Evolutionary conservation across 2,888 invertebrate genomes (phyloP).

Genomic region (Nomada ruficornis): DNA sequence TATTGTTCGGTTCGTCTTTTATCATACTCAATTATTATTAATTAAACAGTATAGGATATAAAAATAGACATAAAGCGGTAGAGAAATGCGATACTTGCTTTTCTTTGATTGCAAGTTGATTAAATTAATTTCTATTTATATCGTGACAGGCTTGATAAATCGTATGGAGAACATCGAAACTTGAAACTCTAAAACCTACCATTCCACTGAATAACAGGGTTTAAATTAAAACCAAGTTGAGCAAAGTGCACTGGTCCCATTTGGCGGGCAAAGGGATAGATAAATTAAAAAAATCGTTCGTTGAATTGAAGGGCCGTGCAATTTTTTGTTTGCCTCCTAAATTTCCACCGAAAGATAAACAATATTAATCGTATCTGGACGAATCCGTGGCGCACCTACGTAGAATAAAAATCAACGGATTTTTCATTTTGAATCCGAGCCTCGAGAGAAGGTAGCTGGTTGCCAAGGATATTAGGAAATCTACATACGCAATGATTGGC

Average conservation of each 20-base stretch:
- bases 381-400: neutral
- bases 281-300: conserved; percentile 7
- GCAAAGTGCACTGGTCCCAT: neutral
- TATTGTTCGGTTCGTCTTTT: no score
- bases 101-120: no score
- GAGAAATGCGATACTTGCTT: no score
- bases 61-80: no score
- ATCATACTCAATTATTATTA: no score
- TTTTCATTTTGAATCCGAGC: no score
- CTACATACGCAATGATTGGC: neutral
- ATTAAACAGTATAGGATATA: no score
- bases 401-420: no score
- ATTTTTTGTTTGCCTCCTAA: neutral
- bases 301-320: conserved; percentile 7
- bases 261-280: neutral
- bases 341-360: neutral
- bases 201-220: neutral
- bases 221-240: neutral
- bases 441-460: no score
- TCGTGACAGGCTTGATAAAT: neutral
- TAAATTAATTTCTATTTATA: no score
- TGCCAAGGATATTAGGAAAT: conserved; percentile 25
- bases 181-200: neutral
- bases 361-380: neutral
- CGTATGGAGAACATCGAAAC: no score